Evolutionary conservation across 2,888 invertebrate genomes (phyloP).

Genomic region (Andrena fulva): DNA sequence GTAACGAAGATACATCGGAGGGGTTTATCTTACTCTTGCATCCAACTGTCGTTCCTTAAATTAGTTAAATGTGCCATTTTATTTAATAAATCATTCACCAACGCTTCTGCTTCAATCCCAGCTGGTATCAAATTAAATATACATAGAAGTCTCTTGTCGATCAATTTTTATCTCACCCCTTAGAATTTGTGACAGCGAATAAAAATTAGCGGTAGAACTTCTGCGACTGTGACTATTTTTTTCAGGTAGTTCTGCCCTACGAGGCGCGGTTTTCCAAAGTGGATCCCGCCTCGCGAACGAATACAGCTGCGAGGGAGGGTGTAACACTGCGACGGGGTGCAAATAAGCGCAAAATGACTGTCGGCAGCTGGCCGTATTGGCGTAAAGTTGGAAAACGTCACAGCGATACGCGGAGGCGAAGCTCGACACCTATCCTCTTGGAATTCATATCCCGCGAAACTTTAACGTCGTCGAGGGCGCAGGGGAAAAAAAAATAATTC

Average conservation of each 20-base stretch:
- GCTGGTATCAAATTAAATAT: no score
- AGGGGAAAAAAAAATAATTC: slow-evolving; percentile 30
- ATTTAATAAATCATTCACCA: no score
- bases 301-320: slow-evolving; percentile 7
- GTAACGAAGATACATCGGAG: no score
- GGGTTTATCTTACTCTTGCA: no score
- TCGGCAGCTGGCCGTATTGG: slow-evolving; percentile 76
- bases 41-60: no score
- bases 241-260: neutral
- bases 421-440: slow-evolving; percentile 66
- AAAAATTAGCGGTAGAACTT: neutral
- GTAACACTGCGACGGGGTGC: slow-evolving; percentile 67
- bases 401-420: slow-evolving; percentile 60
- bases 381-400: slow-evolving; percentile 77
- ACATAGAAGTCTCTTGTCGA: no score
- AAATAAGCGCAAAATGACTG: slow-evolving; percentile 79
- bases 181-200: no score
- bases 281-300: slow-evolving; percentile 15
- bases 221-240: neutral
- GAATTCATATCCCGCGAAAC: slow-evolving; percentile 61
- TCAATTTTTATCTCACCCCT: no score
- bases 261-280: slow-evolving; percentile 35
- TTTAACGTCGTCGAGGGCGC: neutral
- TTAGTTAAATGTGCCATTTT: no score
- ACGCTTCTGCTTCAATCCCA: no score